A percentile compares a stretch with the other conserved stretches of the same genome.
Conservation (phyloP, 2,113 vertebrate species). For the Eidolon helvum region DNA sequence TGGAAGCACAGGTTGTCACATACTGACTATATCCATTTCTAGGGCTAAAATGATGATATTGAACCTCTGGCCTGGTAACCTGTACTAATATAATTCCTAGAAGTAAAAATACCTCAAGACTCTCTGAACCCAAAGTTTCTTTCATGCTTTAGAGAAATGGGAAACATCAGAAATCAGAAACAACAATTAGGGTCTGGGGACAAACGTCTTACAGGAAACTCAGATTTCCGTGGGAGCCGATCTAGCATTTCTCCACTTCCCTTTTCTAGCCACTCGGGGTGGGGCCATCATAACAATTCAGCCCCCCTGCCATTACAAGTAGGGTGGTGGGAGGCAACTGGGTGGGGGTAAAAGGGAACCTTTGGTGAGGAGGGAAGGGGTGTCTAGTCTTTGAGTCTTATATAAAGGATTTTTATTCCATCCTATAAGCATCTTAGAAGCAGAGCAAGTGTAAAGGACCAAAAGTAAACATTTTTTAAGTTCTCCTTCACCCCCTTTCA, state of each 20-base stretch:
- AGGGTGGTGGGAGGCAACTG: conserved; percentile 34
- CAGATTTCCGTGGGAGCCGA: conserved; percentile 49
- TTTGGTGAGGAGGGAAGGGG: neutral
- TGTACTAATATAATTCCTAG: neutral
- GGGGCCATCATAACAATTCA: conserved; percentile 48
- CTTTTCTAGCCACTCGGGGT: conserved; percentile 25
- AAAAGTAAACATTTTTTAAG: neutral
- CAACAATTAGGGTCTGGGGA: neutral
- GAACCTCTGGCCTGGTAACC: neutral
- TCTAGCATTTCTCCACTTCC: conserved; percentile 39
- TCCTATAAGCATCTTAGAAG: neutral
- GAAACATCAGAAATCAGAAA: conserved; percentile 24
- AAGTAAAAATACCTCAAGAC: neutral
- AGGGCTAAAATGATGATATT: neutral
- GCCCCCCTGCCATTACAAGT: conserved; percentile 15
- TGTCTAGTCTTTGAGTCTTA: neutral
- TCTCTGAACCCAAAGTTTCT: neutral
- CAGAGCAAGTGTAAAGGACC: neutral
- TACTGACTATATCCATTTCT: neutral
- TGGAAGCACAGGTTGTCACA: neutral
- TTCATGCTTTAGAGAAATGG: conserved; percentile 16
- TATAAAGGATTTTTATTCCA: neutral
- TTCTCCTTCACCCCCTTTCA: neutral
- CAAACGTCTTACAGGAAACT: conserved; percentile 47
- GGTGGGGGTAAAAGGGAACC: neutral